A percentile compares a stretch with the other conserved stretches of the same genome.
phyloP scores from a whole-genome alignment of 2,113 vertebrate genomes.

The Epinephelus moara region DNA sequence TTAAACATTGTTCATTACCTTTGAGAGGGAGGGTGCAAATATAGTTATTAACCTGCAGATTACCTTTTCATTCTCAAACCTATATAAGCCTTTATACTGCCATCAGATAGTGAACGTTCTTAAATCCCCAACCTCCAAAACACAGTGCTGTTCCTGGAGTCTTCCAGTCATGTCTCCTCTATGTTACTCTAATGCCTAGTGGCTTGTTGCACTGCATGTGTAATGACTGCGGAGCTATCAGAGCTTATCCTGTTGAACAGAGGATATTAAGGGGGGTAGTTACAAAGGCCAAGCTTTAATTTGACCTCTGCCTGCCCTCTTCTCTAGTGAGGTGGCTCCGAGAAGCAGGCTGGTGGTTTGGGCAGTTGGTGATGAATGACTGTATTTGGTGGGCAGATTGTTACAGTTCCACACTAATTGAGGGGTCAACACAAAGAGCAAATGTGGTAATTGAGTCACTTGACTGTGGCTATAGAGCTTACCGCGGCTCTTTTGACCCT shows the following conservation, averaged over 20 bases:
- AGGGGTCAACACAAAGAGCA: constrained; percentile 91
- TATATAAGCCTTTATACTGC: background rate
- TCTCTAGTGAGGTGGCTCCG: constrained; percentile 80
- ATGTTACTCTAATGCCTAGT: constrained; percentile 54
- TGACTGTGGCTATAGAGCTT: constrained; percentile 90
- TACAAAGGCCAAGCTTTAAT: constrained; percentile 89
- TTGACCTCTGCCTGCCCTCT: constrained; percentile 92
- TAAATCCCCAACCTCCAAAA: constrained; percentile 28
- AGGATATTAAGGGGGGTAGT: constrained; percentile 89
- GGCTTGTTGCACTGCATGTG: constrained; percentile 65
- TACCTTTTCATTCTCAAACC: constrained; percentile 27
- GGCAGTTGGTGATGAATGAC: constrained; percentile 96
- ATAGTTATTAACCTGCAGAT: constrained; percentile 56
- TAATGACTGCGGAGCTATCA: constrained; percentile 66
- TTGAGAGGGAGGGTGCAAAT: constrained; percentile 40
- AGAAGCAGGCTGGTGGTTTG: constrained; percentile 89
- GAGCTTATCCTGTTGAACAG: constrained; percentile 85
- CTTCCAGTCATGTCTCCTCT: constrained; percentile 11
- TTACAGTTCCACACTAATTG: constrained; percentile 97
- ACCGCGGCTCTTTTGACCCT: constrained; percentile 85
- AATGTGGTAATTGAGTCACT: constrained; percentile 94
- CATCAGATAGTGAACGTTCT: constrained; percentile 19
- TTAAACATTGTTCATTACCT: constrained; percentile 63
- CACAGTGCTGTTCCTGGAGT: background rate
- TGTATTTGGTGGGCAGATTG: constrained; percentile 94